Conservation (phyloP, 1,140 invertebrate genomes). For the Apolygus lucorum region DNA sequence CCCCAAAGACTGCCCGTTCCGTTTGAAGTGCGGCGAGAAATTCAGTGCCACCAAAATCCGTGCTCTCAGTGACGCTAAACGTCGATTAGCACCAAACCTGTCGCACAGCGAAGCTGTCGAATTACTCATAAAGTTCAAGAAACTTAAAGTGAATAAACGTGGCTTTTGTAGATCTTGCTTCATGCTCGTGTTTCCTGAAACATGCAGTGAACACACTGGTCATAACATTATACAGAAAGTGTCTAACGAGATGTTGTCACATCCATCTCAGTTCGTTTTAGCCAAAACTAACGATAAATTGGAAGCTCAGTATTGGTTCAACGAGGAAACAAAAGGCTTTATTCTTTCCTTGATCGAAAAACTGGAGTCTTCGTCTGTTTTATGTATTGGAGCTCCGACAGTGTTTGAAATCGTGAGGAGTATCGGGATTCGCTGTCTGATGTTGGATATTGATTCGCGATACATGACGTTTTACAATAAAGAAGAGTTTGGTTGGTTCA, state of each 20-base stretch:
- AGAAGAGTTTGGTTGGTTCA: constrained; percentile 65
- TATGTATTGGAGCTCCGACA: constrained; percentile 11
- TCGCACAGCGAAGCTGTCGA: background rate
- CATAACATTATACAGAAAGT: constrained; percentile 44
- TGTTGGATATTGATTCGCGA: constrained; percentile 68
- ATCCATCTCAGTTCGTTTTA: constrained; percentile 51
- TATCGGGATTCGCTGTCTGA: constrained; percentile 50
- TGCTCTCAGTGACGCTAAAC: background rate
- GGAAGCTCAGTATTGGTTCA: constrained; percentile 44
- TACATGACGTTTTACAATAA: constrained; percentile 60
- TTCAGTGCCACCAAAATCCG: background rate
- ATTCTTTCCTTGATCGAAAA: background rate
- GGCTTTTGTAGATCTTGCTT: constrained; percentile 56
- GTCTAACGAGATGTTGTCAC: constrained; percentile 42
- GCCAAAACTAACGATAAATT: constrained; percentile 55
- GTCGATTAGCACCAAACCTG: background rate
- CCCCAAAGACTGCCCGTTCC: constrained; percentile 61
- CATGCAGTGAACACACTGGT: constrained; percentile 41
- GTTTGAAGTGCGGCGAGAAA: constrained; percentile 1
- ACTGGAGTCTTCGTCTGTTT: background rate
- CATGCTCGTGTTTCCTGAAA: constrained; percentile 44
- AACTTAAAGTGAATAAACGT: constrained; percentile 14
- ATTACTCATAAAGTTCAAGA: background rate
- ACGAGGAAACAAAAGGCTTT: background rate
- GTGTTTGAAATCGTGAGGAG: background rate